Base-by-base conservation (phyloP, 2,113 vertebrate genomes). In the Opisthocomus hoazin region DNA sequence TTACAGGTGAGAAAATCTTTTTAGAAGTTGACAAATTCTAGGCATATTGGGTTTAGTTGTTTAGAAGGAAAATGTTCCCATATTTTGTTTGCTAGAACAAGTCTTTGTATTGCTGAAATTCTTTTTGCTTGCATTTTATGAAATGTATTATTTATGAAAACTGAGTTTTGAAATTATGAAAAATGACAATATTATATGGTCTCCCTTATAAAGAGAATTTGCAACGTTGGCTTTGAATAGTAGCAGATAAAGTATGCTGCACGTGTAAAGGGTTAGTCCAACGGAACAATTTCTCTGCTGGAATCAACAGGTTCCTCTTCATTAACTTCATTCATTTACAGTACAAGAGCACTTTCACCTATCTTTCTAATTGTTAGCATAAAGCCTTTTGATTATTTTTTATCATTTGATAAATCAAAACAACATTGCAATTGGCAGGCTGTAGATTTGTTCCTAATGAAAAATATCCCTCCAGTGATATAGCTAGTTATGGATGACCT, bases 271-370 rank as follows among this genome's bases (percentile, higher is more conserved):
- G 9, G 20, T 22, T 60, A 81, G 87, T 90, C 39, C 71, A 37
- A 39, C 48, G 48, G 45, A 94, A 87, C 23, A 60, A 36, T 57
- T 82, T 86, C 41, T 88, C 18, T 84, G n/a, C 79, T 92, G 60
- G 77, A 84, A 88, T 86, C 61, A 79, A 16, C 0, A 7, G 26
- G 57, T 95, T 94, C 66, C 81, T 46, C 85, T 88, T 94, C 75
- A 86, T 94, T 94, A 92, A 56, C 29, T 87, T 89, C 27, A 69
- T 87, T 81, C 71, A 71, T 93, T 92, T 86, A 81, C 46, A 68
- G 45, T 83, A 90, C 17, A 54, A 90, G 39, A 94, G 13, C 43
- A 84, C 36, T 94, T 94, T 83, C 60, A 60, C 58, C 68, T 81
- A 23, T 63, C 60, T 90, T 90, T 91, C 54, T 96, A 86, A 95